A percentile compares a stretch with the other conserved stretches of the same genome.
Conservation (phyloP, 2,797 vertebrate species). For the Acropternis orthonyx region DNA sequence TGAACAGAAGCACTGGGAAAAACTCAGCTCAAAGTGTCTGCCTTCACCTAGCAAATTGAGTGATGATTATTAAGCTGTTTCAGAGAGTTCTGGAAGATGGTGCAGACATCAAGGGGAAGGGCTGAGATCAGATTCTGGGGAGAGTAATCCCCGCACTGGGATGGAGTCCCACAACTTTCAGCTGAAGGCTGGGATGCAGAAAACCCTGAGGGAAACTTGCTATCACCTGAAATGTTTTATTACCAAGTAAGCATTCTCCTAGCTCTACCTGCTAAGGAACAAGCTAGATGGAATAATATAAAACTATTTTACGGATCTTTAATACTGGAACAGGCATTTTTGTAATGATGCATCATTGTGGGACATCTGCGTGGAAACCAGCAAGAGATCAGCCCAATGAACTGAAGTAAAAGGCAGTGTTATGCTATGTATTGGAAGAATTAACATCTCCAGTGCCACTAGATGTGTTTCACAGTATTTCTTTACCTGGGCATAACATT, state of each 20-base stretch:
- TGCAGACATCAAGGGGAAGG: neutral
- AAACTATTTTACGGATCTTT: neutral
- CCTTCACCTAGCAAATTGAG: neutral
- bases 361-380: neutral
- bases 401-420: neutral
- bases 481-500: neutral
- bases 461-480: neutral
- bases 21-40: neutral
- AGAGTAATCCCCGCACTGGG: fast-evolving
- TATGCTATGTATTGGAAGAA: neutral
- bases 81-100: neutral
- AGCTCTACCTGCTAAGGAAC: neutral
- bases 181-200: neutral
- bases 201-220: neutral
- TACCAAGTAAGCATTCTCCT: neutral
- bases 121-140: neutral
- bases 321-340: neutral
- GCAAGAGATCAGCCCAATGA: neutral
- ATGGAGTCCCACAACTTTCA: neutral
- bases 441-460: neutral
- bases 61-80: neutral
- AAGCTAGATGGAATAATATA: neutral
- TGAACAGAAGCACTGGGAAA: neutral
- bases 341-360: fast-evolving
- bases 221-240: neutral